phyloP scores from a whole-genome alignment of 1,140 invertebrate species.

The Bactericera cockerelli region DNA sequence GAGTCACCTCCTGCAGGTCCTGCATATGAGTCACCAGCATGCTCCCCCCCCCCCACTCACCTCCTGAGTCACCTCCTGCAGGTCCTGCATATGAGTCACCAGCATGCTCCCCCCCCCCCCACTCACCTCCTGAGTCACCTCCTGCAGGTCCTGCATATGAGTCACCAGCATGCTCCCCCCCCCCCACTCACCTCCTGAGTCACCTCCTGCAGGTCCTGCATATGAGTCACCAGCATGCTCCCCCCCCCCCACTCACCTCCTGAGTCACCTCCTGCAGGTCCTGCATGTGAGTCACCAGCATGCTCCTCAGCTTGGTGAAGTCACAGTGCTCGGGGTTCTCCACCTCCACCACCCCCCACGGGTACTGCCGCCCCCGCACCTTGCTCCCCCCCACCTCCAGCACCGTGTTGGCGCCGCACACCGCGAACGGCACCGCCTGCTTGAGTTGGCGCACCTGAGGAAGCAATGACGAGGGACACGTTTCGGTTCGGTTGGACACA shows the following conservation, averaged over 20 bases:
- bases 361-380: constrained; percentile 84
- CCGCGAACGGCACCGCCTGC: constrained; percentile 91
- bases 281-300: constrained; percentile 97
- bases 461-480: constrained; percentile 15
- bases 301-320: constrained; percentile 92
- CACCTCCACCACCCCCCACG: constrained; percentile 98
- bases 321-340: constrained; percentile 98
- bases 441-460: constrained; percentile 67
- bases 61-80: too few relatives aligned
- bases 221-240: too few relatives aligned
- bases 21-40: too few relatives aligned
- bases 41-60: too few relatives aligned
- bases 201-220: too few relatives aligned
- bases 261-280: constrained; percentile 90
- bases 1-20: too few relatives aligned
- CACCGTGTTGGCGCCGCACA: constrained; percentile 89
- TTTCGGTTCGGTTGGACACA: not conserved
- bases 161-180: too few relatives aligned
- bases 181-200: too few relatives aligned
- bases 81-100: too few relatives aligned
- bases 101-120: too few relatives aligned
- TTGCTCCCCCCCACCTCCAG: constrained; percentile 79
- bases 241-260: constrained; percentile 61
- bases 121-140: too few relatives aligned
- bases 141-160: too few relatives aligned